phyloP scores from a whole-genome alignment of 2,888 invertebrate genomes.

The Cantharis lateralis region DNA sequence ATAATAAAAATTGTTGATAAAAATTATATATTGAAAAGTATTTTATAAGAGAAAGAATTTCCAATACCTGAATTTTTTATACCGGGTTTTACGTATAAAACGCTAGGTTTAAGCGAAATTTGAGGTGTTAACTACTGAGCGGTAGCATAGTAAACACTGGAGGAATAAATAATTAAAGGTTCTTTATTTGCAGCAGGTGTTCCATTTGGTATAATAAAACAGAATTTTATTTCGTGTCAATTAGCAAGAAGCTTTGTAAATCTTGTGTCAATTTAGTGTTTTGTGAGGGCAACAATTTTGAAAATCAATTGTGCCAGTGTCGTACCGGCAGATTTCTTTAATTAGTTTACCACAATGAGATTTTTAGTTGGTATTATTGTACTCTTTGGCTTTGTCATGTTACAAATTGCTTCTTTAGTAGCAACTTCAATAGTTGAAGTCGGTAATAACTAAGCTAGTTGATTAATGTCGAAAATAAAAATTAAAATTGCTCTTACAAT shows the following conservation, averaged over 20 bases:
- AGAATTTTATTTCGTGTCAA: background rate
- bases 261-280: background rate
- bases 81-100: background rate
- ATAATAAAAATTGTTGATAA: background rate
- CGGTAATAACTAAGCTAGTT: constrained; percentile 12
- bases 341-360: background rate
- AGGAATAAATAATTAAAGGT: background rate
- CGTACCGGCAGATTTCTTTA: background rate
- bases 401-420: constrained; percentile 10
- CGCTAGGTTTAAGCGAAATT: background rate
- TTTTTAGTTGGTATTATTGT: background rate
- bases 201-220: background rate
- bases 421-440: background rate
- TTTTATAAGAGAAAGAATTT: background rate
- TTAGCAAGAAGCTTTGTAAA: background rate
- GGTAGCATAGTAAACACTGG: too few species aligned
- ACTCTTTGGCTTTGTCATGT: background rate
- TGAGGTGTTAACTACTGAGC: background rate
- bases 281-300: background rate
- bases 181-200: background rate
- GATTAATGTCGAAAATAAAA: constrained; percentile 22
- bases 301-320: background rate
- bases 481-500: constrained; percentile 17
- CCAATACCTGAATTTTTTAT: background rate
- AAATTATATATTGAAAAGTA: background rate